phyloP scores from a whole-genome alignment of 2,888 invertebrate species.

The Meiosimyza platycephala region DNA sequence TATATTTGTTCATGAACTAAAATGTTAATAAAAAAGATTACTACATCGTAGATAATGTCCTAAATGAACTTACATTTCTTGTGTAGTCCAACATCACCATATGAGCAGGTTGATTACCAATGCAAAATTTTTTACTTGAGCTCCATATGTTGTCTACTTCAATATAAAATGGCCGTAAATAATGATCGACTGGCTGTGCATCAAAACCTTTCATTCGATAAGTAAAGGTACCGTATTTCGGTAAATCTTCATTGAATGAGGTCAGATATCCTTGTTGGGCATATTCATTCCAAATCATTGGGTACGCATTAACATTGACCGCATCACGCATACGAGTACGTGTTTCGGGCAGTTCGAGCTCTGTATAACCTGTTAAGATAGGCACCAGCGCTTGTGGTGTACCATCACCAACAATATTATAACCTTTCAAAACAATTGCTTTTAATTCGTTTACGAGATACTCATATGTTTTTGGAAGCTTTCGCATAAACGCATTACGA shows the following conservation, averaged over 20 bases:
- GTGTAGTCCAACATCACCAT: conserved; percentile 75
- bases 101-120: conserved; percentile 80
- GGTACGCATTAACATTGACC: conserved; percentile 79
- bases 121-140: conserved; percentile 73
- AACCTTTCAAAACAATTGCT: conserved; percentile 78
- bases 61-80: conserved; percentile 70
- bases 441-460: conserved; percentile 74
- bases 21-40: conserved; percentile 10
- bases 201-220: conserved; percentile 89
- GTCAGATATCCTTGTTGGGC: conserved; percentile 78
- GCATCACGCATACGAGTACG: conserved; percentile 76
- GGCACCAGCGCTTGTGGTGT: conserved; percentile 90
- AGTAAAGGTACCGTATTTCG: conserved; percentile 87
- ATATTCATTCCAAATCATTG: conserved; percentile 87
- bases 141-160: conserved; percentile 72
- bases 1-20: conserved; percentile 73
- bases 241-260: conserved; percentile 89
- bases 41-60: background rate
- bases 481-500: conserved; percentile 81
- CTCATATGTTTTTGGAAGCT: conserved; percentile 80
- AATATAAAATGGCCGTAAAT: conserved; percentile 83
- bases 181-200: conserved; percentile 88
- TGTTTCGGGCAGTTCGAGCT: conserved; percentile 89
- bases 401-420: conserved; percentile 88
- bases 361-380: conserved; percentile 84